Base-by-base conservation (phyloP, 2,888 invertebrate species). In the Oscheius myriophilus region DNA sequence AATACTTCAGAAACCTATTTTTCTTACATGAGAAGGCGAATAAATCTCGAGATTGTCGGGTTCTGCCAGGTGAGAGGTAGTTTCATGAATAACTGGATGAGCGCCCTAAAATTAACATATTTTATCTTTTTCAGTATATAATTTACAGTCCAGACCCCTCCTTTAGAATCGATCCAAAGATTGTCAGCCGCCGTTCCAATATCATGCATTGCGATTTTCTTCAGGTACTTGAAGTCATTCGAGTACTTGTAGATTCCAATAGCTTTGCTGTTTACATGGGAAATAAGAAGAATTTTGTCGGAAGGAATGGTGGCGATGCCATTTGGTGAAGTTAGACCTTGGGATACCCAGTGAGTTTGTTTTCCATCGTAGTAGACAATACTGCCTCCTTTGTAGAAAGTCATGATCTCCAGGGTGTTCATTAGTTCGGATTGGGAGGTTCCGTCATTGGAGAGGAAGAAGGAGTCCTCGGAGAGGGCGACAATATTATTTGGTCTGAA, bases 371-470 rank as follows among this genome's bases (percentile, higher is more conserved):
- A 76, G 49, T 73, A 75, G 18, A 69, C 69, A 0, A 79, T 52
- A 18, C 70, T 67, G 18, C 76, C 78, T 21, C 54, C 61, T 51
- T 68, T 69, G 23, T 65, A 57, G 12, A 72, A 71, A 23, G 63
- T 49, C 7, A 76, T 11, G 16, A 57, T n/a, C 49, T 79, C 78
- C 18, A 73, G 23, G 0, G 51, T 26, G 51, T 73, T 73, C 12
- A 25, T 46, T 3, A 63, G 12, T 26, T 39, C 54, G 0, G 70
- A 70, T 58, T 73, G 73, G 16, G 72, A 57, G n/a, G 61, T 57
- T n/a, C 79, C 79, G 51, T 76, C 76, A 55, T 79, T 79, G 0
- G 75, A 70, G n/a, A 79, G 49, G 2, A 79, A 45, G 49, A 79
- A 79, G 41, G 63, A 59, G 23, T 69, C 71, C 16, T 70, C 70